Evolutionary conservation across 1,140 invertebrate genomes (phyloP), one percentile per base, ranked within the genome.

Genomic region (Patella vulgata): DNA sequence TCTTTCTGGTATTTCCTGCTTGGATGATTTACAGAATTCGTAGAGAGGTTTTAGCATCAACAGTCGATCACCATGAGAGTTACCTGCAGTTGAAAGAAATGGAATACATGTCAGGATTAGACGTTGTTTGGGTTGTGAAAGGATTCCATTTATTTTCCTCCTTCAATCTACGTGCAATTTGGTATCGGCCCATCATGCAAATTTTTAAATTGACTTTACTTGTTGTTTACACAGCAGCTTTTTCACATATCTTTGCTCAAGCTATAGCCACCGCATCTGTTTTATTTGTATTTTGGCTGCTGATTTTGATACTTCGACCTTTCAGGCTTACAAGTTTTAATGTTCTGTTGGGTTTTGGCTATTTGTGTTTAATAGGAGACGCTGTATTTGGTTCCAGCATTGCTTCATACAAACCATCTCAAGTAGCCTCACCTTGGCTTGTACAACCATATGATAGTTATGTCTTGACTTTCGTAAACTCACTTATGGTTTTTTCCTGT

Each of bases 71-170:
- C 42, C 77, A 82, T 55, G 74, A 81, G 40, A 66, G 69, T 5
- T 80, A 75, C 64, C 57, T 82, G 23, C 70, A 80, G 48, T 57
- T 82, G 53, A 82, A 82, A 53, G 81, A 82, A 64, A 77, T 74
- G 25, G 79, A 82, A 51, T 82, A 82, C 53, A 74, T 77, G 56
- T 68, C 80, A 21, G 78, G 80, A 23, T 53, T 82, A 43, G 77
- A 81, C 47, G 67, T 78, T 25, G 55, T 71, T 11, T 82, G 76
- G 74, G 53, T 75, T 21, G 58, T 74, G 17, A 66, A 61, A 42
- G 68, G 71, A 19, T 75, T 74, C 43, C 78, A 76, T 61, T 65
- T 80, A 19, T 82, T 81, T 51, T 80, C 81, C 2, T 82, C 81
- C 1, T 82, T 77, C 55, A 67, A 65, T n/a, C 66, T 71, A 39